A percentile compares a stretch with the other conserved stretches of the same genome.
Conservation (phyloP, 2,797 vertebrate genomes). For the Chaenodraco wilsoni region DNA sequence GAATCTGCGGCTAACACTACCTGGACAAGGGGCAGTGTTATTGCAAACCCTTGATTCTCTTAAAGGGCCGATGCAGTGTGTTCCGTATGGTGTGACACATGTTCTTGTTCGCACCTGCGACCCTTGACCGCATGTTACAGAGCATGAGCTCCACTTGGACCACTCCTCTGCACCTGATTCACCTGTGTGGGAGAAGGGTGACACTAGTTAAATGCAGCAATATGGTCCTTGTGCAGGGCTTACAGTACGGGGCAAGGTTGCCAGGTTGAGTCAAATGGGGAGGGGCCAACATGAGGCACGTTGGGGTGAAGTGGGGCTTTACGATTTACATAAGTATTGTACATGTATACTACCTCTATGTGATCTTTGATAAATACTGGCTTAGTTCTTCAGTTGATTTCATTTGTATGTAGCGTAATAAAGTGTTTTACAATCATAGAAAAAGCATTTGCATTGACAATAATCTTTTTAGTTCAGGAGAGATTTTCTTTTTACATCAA, state of each 20-base stretch:
- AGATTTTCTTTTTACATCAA: slow-evolving; percentile 25
- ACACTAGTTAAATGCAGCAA: slow-evolving; percentile 90
- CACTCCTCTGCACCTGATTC: slow-evolving; percentile 99
- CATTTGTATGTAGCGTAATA: slow-evolving; percentile 33
- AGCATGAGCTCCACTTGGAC: slow-evolving; percentile 99
- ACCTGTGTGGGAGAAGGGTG: slow-evolving; percentile 98
- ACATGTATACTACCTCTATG: slow-evolving; percentile 63
- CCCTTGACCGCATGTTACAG: slow-evolving; percentile 99
- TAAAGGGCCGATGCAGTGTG: slow-evolving; percentile 99
- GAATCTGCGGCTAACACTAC: slow-evolving; percentile 99
- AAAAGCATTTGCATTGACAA: slow-evolving; percentile 23
- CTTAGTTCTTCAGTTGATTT: slow-evolving; percentile 23
- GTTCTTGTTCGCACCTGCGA: slow-evolving; percentile 99
- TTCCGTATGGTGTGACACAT: slow-evolving; percentile 99
- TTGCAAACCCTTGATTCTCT: slow-evolving; percentile 99
- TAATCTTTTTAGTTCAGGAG: slow-evolving; percentile 10
- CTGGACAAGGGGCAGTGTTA: slow-evolving; percentile 99
- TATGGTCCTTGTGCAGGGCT: slow-evolving; percentile 76
- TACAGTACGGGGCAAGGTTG: slow-evolving; percentile 52
- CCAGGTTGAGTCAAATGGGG: slow-evolving; percentile 56
- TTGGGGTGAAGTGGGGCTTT: slow-evolving; percentile 51
- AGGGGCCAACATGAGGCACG: slow-evolving; percentile 56
- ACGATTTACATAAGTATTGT: slow-evolving; percentile 44
- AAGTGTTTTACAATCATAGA: slow-evolving; percentile 32
- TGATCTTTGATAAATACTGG: slow-evolving; percentile 77